Percentiles rank a stretch among this genome's conserved stretches.
phyloP scores from a whole-genome alignment of 2,113 vertebrate genomes.

The Numenius arquata region DNA sequence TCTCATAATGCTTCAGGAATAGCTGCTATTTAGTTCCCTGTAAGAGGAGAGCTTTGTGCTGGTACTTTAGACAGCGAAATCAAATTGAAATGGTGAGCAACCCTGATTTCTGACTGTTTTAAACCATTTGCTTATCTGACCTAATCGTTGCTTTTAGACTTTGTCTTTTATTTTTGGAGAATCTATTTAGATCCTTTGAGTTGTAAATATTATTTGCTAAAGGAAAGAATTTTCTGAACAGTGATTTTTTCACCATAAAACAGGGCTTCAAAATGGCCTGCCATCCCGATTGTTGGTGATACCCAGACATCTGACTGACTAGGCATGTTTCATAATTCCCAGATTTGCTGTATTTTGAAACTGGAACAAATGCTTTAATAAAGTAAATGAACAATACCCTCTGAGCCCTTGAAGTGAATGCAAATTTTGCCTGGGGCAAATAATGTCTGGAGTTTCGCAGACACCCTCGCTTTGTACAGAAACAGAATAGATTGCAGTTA shows the following conservation, averaged over 20 bases:
- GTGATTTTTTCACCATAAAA: background rate
- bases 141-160: background rate
- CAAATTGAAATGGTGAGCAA: background rate
- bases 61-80: background rate
- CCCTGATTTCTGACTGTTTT: background rate
- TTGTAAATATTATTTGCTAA: background rate
- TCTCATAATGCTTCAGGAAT: background rate
- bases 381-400: conserved; percentile 32
- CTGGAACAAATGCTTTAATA: conserved; percentile 19
- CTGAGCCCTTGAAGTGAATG: background rate
- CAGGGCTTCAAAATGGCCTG: background rate
- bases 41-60: background rate
- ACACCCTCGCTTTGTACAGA: background rate
- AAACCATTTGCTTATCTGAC: background rate
- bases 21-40: background rate
- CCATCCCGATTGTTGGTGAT: background rate
- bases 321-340: background rate
- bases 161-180: background rate
- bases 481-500: background rate
- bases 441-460: conserved; percentile 16
- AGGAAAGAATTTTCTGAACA: background rate
- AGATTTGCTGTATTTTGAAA: conserved; percentile 25
- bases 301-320: background rate
- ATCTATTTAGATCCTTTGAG: background rate
- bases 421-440: conserved; percentile 36